phyloP scores from a whole-genome alignment of 2,113 vertebrate species.

The Cyphomyrus plagiostoma region DNA sequence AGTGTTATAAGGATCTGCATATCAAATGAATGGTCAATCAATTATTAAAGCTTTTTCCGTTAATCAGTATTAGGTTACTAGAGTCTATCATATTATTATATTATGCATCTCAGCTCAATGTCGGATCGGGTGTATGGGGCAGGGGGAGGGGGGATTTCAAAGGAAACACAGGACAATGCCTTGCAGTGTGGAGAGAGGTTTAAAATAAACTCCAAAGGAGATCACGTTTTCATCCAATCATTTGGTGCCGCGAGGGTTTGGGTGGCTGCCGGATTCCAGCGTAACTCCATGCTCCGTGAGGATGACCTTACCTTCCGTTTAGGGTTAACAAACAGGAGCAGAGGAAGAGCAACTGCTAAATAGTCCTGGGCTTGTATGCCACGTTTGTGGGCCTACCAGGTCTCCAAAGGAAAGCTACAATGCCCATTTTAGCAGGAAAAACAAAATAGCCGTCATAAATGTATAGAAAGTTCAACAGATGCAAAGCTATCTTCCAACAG shows the following conservation, averaged over 20 bases:
- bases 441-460: neutral
- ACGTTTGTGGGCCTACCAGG: neutral
- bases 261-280: neutral
- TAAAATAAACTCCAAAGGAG: constrained; percentile 1
- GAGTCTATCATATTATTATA: neutral
- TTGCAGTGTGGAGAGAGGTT: neutral
- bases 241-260: neutral
- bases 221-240: constrained; percentile 14
- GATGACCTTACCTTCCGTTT: neutral
- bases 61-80: neutral
- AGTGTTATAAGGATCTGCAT: neutral
- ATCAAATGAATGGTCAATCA: constrained; percentile 5
- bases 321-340: neutral
- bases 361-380: neutral
- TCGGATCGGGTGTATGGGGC: neutral
- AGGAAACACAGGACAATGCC: neutral
- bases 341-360: neutral
- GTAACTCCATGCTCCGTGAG: neutral
- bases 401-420: neutral
- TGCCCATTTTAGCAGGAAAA: neutral
- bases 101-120: neutral
- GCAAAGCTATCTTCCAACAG: neutral
- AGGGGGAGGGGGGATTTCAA: neutral
- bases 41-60: constrained; percentile 8
- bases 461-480: neutral